Conservation (phyloP, 1,140 invertebrate species). For the Acyrthosiphon pisum region DNA sequence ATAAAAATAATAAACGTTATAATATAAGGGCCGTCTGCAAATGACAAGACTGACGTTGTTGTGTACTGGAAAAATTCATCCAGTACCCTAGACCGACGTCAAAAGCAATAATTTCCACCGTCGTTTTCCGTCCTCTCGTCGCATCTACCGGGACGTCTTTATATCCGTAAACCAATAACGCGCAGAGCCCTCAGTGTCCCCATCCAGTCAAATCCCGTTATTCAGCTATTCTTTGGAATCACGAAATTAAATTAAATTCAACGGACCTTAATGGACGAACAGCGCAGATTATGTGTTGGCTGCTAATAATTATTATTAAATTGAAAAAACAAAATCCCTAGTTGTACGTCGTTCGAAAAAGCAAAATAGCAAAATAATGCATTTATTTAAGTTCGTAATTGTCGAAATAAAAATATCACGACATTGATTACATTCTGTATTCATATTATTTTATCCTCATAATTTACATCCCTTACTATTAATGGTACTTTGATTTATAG, state of each 20-base stretch:
- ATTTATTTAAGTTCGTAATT: neutral
- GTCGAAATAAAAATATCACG: neutral
- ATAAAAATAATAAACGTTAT: neutral
- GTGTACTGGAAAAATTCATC: constrained; percentile 35
- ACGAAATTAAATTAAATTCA: constrained; percentile 48
- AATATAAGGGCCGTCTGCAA: constrained; percentile 10
- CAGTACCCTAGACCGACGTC: constrained; percentile 37
- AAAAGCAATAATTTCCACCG: constrained; percentile 47
- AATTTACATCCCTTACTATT: neutral
- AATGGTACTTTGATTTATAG: neutral
- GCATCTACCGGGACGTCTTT: neutral
- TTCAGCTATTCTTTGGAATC: neutral
- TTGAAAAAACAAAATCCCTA: neutral
- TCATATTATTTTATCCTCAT: neutral
- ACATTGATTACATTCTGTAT: neutral
- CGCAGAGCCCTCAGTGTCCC: neutral
- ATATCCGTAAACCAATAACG: constrained; percentile 45
- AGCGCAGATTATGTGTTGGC: neutral
- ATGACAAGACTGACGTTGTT: constrained; percentile 31
- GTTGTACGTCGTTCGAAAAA: neutral
- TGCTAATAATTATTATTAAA: constrained; percentile 20
- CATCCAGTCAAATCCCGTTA: constrained; percentile 42
- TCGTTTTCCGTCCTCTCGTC: neutral
- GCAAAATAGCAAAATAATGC: neutral
- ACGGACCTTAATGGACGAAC: neutral